Evolutionary conservation across 2,797 vertebrate species (phyloP).

Genomic region (Miichthys miiuy): DNA sequence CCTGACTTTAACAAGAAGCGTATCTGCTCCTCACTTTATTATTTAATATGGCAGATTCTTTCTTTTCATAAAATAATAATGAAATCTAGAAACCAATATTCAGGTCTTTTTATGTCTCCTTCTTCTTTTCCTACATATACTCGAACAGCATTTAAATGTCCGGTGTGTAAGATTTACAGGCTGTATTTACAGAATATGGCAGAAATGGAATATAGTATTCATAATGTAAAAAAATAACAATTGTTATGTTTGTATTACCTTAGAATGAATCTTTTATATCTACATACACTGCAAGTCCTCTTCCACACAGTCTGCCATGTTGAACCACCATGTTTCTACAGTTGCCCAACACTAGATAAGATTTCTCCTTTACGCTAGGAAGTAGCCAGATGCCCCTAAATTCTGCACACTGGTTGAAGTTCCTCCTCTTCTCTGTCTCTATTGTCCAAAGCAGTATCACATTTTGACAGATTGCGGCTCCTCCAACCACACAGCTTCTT

Average conservation of each 20-base stretch:
- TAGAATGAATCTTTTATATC: no score
- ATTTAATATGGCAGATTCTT: slow-evolving; percentile 32
- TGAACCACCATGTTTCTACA: no score
- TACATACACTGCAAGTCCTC: no score
- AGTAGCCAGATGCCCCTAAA: no score
- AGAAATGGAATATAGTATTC: no score
- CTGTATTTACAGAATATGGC: no score
- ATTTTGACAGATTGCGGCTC: slow-evolving; percentile 29
- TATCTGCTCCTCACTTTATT: slow-evolving; percentile 20
- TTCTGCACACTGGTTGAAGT: neutral
- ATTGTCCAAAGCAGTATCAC: slow-evolving; percentile 38
- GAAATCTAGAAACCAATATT: slow-evolving; percentile 8
- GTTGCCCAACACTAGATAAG: no score
- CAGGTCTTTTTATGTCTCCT: slow-evolving; percentile 23
- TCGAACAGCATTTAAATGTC: slow-evolving; percentile 10
- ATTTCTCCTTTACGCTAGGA: no score
- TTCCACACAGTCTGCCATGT: no score
- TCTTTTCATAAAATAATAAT: slow-evolving; percentile 45
- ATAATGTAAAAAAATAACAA: no score
- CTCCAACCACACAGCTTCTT: slow-evolving; percentile 61
- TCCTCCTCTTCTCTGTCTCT: slow-evolving; percentile 32
- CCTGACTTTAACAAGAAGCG: slow-evolving; percentile 23
- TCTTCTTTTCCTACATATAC: slow-evolving; percentile 5
- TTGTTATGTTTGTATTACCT: no score
- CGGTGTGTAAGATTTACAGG: no score